These are phyloP conservation scores for Fopius arisanus DNA, from an alignment of 1,140 invertebrate species.

Conservation along the genomic window DNA sequence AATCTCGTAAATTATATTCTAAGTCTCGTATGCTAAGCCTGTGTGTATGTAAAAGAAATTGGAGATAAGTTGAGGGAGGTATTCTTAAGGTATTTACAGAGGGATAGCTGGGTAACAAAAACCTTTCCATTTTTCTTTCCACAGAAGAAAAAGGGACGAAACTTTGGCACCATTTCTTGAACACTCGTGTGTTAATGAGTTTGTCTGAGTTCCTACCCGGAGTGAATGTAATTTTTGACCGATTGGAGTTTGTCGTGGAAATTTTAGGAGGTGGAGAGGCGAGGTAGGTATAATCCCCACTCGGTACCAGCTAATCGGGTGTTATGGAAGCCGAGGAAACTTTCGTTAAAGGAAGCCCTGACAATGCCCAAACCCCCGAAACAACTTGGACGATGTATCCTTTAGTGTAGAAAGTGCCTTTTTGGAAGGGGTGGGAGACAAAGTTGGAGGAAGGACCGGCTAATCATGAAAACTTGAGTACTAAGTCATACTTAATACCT, in stretches of 20 bases:
- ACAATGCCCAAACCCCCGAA: conserved; percentile 42
- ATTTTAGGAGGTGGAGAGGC: background rate
- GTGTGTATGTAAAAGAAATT: too few relatives aligned
- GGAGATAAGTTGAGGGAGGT: too few relatives aligned
- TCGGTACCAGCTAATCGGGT: conserved; percentile 27
- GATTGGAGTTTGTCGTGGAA: background rate
- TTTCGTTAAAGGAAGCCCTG: conserved; percentile 40
- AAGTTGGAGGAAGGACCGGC: conserved; percentile 35
- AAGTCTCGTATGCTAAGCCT: too few relatives aligned
- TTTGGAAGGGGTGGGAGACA: conserved; percentile 21
- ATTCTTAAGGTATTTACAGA: too few relatives aligned
- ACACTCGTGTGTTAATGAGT: background rate
- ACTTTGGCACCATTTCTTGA: background rate
- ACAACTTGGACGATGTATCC: conserved; percentile 23
- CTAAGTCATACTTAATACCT: conserved; percentile 61
- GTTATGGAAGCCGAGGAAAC: conserved; percentile 29
- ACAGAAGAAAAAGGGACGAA: too few relatives aligned
- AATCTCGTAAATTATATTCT: too few relatives aligned
- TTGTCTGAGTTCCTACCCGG: background rate
- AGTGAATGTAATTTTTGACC: conserved; percentile 11
- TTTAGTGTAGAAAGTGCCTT: conserved; percentile 2
- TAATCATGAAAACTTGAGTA: conserved; percentile 60
- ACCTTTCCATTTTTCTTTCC: too few relatives aligned
- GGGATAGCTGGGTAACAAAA: too few relatives aligned
- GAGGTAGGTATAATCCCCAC: conserved; percentile 18